Evolutionary conservation across 2,797 vertebrate genomes (phyloP).

Genomic region (Anableps anableps): DNA sequence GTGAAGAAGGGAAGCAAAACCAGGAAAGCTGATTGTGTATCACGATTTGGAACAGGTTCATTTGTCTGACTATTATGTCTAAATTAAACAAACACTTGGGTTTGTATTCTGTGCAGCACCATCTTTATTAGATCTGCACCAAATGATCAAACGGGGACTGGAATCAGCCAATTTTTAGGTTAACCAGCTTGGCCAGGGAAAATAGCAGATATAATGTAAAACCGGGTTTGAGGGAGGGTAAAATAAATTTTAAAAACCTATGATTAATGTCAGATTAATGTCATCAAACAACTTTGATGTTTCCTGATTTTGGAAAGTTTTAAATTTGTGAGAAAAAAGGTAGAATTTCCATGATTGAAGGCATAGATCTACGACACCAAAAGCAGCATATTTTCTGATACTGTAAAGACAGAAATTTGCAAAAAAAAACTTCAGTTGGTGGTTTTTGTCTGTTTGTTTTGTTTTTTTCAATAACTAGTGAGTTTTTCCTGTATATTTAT

Average conservation of each 20-base stretch:
- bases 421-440: too few species aligned
- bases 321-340: background rate
- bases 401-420: background rate
- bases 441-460: too few species aligned
- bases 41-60: background rate
- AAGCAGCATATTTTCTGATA: background rate
- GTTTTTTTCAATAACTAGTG: too few species aligned
- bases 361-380: background rate
- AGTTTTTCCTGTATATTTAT: too few species aligned
- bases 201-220: background rate
- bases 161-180: background rate
- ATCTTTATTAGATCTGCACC: too few species aligned
- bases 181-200: too few species aligned
- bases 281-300: background rate
- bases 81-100: background rate
- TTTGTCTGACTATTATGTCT: background rate
- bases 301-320: background rate
- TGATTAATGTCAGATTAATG: background rate
- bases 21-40: background rate
- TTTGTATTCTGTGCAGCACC: background rate
- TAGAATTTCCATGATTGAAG: background rate
- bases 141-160: background rate
- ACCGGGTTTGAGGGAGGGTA: background rate
- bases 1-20: background rate
- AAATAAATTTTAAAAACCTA: background rate